Conservation (phyloP, 1,140 invertebrate genomes). For the Microplitis mediator region DNA sequence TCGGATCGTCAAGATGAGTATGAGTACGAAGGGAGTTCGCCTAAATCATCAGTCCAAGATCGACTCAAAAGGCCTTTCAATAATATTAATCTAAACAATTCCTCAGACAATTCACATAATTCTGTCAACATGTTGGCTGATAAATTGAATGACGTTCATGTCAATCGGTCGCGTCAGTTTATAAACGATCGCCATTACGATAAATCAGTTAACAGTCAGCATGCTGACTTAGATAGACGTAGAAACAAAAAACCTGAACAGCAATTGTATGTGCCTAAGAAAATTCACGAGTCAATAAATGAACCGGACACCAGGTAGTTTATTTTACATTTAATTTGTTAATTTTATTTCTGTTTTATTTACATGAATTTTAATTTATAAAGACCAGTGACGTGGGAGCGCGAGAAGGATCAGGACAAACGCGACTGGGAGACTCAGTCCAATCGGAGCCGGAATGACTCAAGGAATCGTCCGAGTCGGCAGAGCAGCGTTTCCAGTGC, state of each 20-base stretch:
- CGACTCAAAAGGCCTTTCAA: constrained; percentile 45
- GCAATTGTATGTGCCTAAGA: constrained; percentile 64
- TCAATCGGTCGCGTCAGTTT: constrained; percentile 44
- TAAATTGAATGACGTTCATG: constrained; percentile 48
- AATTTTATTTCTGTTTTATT: no score
- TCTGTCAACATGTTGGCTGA: constrained; percentile 41
- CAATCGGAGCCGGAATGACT: constrained; percentile 46
- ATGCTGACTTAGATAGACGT: constrained; percentile 45
- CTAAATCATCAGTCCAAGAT: constrained; percentile 50
- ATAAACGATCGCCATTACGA: constrained; percentile 43
- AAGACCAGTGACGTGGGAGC: background rate
- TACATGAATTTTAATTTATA: no score
- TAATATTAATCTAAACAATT: constrained; percentile 34
- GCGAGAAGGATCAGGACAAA: constrained; percentile 39
- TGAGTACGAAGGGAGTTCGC: constrained; percentile 54
- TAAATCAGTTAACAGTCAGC: constrained; percentile 44
- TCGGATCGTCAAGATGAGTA: constrained; percentile 61
- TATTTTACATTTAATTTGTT: constrained; percentile 7
- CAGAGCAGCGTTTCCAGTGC: constrained; percentile 38
- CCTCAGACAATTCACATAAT: constrained; percentile 37
- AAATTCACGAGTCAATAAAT: constrained; percentile 61
- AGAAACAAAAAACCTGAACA: constrained; percentile 66
- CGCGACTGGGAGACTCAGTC: constrained; percentile 54
- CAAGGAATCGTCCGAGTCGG: constrained; percentile 32
- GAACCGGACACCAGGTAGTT: constrained; percentile 52